Conservation (phyloP, 2,113 vertebrate genomes). For the Trinectes maculatus region DNA sequence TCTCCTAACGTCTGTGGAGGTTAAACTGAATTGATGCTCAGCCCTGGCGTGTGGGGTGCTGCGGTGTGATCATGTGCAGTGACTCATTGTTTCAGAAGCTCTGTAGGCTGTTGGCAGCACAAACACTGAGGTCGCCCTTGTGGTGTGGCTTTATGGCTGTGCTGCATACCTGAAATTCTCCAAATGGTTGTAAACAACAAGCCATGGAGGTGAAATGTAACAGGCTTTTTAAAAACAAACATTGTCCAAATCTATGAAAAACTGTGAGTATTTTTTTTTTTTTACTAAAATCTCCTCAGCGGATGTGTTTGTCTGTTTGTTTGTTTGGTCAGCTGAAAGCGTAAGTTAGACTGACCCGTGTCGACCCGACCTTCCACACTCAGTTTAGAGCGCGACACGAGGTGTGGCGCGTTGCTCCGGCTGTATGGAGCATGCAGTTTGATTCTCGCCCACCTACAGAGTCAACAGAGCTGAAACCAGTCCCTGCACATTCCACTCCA, state of each 20-base stretch:
- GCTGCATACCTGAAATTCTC: slow-evolving; percentile 20
- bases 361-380: slow-evolving; percentile 53
- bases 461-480: slow-evolving; percentile 36
- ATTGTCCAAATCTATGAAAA: not conserved
- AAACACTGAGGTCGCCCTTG: slow-evolving; percentile 22
- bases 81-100: slow-evolving; percentile 50
- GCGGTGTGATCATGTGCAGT: slow-evolving; percentile 43
- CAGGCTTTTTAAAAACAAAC: too few relatives aligned
- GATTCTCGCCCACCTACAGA: slow-evolving; percentile 12
- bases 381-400: slow-evolving; percentile 34
- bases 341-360: not conserved
- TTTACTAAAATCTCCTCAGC: not conserved
- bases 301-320: not conserved
- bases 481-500: slow-evolving; percentile 47
- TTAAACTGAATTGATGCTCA: slow-evolving; percentile 47
- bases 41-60: slow-evolving; percentile 9
- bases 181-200: slow-evolving; percentile 22
- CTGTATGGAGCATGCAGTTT: slow-evolving; percentile 50
- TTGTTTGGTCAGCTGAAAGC: too few relatives aligned
- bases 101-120: slow-evolving; percentile 5
- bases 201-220: not conserved
- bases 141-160: slow-evolving; percentile 10
- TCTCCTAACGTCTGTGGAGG: not conserved
- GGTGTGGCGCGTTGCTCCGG: slow-evolving; percentile 61
- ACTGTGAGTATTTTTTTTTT: not conserved